These are phyloP conservation scores for Salmo trutta DNA, from an alignment of 2,797 vertebrate genomes.

Conservation along the genomic window DNA sequence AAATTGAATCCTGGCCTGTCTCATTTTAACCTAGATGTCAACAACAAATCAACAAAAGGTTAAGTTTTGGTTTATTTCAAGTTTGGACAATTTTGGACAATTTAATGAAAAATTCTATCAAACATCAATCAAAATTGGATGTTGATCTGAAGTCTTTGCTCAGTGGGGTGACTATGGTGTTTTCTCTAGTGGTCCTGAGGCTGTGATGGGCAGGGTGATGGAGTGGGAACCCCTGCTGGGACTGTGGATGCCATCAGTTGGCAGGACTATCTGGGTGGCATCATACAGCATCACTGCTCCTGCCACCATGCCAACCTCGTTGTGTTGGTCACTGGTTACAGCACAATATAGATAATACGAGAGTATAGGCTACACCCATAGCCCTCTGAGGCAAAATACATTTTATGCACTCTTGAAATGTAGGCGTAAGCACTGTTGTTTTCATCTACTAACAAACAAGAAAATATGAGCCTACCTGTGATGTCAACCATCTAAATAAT, in stretches of 20 bases:
- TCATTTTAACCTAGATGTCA: no score
- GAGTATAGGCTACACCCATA: constrained; percentile 70
- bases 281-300: constrained; percentile 94
- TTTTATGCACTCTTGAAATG: not conserved
- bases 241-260: constrained; percentile 89
- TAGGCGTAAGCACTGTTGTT: not conserved
- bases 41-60: no score
- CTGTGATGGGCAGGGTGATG: constrained; percentile 83
- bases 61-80: no score
- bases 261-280: constrained; percentile 93
- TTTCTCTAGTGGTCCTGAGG: constrained; percentile 76
- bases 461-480: not conserved
- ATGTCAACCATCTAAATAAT: no score
- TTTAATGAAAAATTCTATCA: not conserved
- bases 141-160: not conserved
- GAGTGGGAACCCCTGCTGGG: constrained; percentile 81
- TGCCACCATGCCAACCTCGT: constrained; percentile 87
- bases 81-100: no score
- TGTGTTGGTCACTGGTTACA: constrained; percentile 86
- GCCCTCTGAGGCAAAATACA: no score
- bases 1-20: no score
- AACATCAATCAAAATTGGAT: not conserved
- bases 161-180: not conserved
- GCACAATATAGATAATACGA: constrained; percentile 49
- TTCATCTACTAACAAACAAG: not conserved